phyloP scores from a whole-genome alignment of 1,140 invertebrate species.

The Dreissena rostriformis region DNA sequence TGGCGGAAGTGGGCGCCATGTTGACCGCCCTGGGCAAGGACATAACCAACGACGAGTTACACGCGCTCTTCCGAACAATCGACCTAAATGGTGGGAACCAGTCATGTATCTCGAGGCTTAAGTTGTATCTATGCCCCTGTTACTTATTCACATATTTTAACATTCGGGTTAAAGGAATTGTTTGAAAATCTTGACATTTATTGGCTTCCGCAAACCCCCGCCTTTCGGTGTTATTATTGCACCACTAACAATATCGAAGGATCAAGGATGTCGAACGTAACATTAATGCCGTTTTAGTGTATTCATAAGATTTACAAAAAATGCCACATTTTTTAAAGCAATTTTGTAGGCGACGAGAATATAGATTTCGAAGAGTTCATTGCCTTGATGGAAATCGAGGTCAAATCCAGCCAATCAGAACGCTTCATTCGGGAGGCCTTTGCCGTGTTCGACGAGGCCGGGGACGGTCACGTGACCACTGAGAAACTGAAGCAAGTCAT shows the following conservation, averaged over 20 bases:
- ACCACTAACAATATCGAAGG: too few relatives aligned
- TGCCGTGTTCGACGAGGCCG: constrained; percentile 19
- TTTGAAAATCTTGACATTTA: too few relatives aligned
- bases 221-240: too few relatives aligned
- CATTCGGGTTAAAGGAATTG: too few relatives aligned
- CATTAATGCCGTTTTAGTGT: too few relatives aligned
- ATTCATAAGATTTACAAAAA: too few relatives aligned
- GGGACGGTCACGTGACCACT: constrained; percentile 8
- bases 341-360: constrained; percentile 14
- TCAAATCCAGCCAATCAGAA: constrained; percentile 10
- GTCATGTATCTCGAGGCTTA: too few relatives aligned
- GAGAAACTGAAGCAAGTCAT: constrained; percentile 10
- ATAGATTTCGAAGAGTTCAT: constrained; percentile 42
- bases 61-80: neutral
- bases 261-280: too few relatives aligned
- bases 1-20: neutral
- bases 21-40: constrained; percentile 1
- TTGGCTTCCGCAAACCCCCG: too few relatives aligned
- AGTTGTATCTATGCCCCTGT: too few relatives aligned
- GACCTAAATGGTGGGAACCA: neutral
- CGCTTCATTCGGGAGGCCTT: constrained; percentile 35
- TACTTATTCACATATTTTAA: too few relatives aligned
- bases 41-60: neutral
- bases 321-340: too few relatives aligned
- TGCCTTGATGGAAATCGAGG: constrained; percentile 25